Percentiles rank a stretch among this genome's conserved stretches.
Conservation (phyloP, 2,113 vertebrate species). For the Tachysurus vachellii region DNA sequence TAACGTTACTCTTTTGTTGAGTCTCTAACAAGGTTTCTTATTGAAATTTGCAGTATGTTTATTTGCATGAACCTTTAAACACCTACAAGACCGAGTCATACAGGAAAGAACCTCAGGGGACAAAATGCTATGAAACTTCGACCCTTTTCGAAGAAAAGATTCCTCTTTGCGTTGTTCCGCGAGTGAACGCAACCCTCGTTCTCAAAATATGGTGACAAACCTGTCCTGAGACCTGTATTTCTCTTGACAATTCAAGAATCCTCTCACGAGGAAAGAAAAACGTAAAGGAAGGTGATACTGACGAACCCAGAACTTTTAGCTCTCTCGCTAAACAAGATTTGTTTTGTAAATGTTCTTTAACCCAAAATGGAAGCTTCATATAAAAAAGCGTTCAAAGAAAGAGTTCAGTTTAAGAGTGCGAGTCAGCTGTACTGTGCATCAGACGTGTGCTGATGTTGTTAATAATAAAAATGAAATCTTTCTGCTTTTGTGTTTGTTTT, state of each 20-base stretch:
- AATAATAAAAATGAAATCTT: neutral
- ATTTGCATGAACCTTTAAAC: neutral
- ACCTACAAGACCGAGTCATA: neutral
- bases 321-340: too few relatives aligned
- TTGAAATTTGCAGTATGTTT: too few relatives aligned
- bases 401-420: too few relatives aligned
- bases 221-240: rapidly evolving
- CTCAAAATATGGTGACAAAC: neutral
- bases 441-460: neutral
- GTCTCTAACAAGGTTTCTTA: neutral
- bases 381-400: too few relatives aligned
- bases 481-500: too few relatives aligned
- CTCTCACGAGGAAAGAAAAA: neutral
- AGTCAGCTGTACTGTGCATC: too few relatives aligned
- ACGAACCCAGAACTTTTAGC: too few relatives aligned
- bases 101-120: neutral
- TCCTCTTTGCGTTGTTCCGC: neutral
- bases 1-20: neutral
- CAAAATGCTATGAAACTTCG: neutral
- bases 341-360: too few relatives aligned
- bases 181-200: too few relatives aligned
- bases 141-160: neutral
- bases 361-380: too few relatives aligned
- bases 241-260: neutral
- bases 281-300: neutral